Evolutionary conservation across 2,113 vertebrate genomes (phyloP).

Genomic region (Cyrtonyx montezumae): DNA sequence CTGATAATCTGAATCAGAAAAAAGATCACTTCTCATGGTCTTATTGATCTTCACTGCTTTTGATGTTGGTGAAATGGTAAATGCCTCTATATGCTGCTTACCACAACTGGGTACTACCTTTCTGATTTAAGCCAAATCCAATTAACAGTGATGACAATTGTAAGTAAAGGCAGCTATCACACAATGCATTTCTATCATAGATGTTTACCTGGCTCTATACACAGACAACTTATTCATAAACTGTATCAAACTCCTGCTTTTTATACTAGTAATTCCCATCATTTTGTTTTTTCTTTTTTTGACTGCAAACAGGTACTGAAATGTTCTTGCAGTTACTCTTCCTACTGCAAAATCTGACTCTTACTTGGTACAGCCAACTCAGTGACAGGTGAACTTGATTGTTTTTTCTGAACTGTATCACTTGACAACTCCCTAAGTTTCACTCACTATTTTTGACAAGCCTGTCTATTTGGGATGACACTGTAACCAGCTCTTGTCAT

Average conservation of each 20-base stretch:
- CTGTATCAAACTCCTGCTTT: neutral
- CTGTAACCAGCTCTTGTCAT: neutral
- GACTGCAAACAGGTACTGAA: neutral
- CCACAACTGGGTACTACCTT: neutral
- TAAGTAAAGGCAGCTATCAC: neutral
- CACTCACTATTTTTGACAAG: neutral
- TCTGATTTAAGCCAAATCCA: neutral
- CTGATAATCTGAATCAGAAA: neutral
- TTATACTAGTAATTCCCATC: neutral
- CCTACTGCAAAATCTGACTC: neutral
- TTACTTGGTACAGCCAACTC: neutral
- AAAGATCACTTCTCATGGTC: neutral
- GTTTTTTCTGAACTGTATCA: neutral
- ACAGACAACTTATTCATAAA: neutral
- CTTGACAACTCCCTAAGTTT: neutral
- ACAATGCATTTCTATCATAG: neutral
- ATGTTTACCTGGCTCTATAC: neutral
- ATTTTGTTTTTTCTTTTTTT: neutral
- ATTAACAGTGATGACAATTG: neutral
- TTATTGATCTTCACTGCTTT: neutral
- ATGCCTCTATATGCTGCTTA: neutral
- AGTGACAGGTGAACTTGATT: neutral
- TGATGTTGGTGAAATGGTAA: neutral
- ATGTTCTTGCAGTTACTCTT: neutral
- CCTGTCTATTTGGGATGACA: neutral